These are phyloP conservation scores for Pardosa pseudoannulata DNA, from an alignment of 2,888 invertebrate species.

Conservation along the genomic window DNA sequence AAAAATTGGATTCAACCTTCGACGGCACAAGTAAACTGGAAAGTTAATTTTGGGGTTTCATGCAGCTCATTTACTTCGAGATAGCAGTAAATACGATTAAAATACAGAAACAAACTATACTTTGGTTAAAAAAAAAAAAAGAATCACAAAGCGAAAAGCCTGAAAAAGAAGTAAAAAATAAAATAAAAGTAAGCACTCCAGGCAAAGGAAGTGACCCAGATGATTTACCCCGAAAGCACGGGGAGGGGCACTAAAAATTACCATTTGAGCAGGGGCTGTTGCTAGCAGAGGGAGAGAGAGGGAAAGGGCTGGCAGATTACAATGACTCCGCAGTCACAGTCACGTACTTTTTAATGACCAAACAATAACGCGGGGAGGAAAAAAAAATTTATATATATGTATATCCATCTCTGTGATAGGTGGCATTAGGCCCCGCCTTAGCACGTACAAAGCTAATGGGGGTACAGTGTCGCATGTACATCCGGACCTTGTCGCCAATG, in stretches of 20 bases:
- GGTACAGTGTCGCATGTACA: slow-evolving; percentile 69
- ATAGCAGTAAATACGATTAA: too few relatives aligned
- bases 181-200: background rate
- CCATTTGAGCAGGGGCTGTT: slow-evolving; percentile 25
- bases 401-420: slow-evolving; percentile 40
- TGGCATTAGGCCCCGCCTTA: slow-evolving; percentile 42
- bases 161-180: background rate
- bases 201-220: slow-evolving; percentile 14
- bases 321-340: slow-evolving; percentile 54
- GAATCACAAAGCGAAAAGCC: background rate
- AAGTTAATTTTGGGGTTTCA: background rate
- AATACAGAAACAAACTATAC: too few relatives aligned
- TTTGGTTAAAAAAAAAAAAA: background rate
- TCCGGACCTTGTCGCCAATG: slow-evolving; percentile 70
- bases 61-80: background rate
- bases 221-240: background rate
- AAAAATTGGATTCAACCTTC: too few relatives aligned
- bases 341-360: slow-evolving; percentile 68
- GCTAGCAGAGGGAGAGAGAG: background rate
- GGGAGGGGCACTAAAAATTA: slow-evolving; percentile 30
- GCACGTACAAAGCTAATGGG: slow-evolving; percentile 62
- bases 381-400: too few relatives aligned
- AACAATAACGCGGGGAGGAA: slow-evolving; percentile 42
- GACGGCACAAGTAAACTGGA: too few relatives aligned
- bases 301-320: slow-evolving; percentile 24